A percentile compares a stretch with the other conserved stretches of the same genome.
Conservation (phyloP, 2,113 vertebrate genomes). For the Rhinopomastus cyanomelas region DNA sequence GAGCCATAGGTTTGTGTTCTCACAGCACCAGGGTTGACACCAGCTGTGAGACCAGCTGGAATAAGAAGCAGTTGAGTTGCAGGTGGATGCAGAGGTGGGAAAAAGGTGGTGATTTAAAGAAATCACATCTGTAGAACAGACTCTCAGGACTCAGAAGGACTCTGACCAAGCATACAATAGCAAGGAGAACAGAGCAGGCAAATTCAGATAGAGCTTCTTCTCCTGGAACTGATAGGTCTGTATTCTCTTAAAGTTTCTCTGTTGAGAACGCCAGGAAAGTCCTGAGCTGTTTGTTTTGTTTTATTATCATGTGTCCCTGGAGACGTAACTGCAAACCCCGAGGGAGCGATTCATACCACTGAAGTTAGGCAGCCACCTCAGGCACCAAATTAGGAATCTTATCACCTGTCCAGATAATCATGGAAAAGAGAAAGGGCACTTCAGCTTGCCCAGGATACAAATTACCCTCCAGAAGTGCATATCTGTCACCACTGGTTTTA, state of each 20-base stretch:
- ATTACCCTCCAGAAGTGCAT: conserved; percentile 30
- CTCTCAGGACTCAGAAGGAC: background rate
- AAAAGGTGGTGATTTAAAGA: background rate
- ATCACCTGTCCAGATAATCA: conserved; percentile 67
- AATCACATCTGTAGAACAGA: background rate
- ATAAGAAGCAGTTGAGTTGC: background rate
- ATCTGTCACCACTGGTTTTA: conserved; percentile 21
- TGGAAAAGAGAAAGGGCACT: conserved; percentile 58
- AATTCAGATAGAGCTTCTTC: background rate
- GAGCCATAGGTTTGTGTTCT: background rate
- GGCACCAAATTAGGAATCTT: conserved; percentile 47
- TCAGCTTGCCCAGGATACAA: conserved; percentile 12
- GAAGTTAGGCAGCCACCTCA: conserved; percentile 36
- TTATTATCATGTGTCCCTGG: conserved; percentile 55
- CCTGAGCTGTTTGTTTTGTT: conserved; percentile 45
- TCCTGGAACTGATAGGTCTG: background rate
- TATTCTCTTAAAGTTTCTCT: background rate
- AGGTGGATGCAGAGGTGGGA: background rate
- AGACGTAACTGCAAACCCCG: conserved; percentile 51
- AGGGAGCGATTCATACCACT: conserved; percentile 36
- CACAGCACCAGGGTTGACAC: background rate
- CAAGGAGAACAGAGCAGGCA: background rate
- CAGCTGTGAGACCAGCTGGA: background rate
- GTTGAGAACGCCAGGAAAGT: background rate
- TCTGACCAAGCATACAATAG: background rate